Conservation (phyloP, 2,113 vertebrate species). For the Notothenia rossii region DNA sequence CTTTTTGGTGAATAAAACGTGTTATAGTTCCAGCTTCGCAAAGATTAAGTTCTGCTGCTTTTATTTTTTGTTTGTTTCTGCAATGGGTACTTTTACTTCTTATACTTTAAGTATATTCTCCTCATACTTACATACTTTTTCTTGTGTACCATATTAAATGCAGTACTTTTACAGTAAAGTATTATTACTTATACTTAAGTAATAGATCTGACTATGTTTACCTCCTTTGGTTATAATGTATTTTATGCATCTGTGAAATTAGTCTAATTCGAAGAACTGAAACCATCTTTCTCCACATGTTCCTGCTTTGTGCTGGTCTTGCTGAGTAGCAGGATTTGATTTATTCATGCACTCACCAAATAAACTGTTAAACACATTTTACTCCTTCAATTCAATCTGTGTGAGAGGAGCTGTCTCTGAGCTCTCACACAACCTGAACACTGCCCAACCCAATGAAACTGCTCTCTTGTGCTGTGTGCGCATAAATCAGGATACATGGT, state of each 20-base stretch:
- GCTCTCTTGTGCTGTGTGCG: constrained; percentile 53
- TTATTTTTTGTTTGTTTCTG: too few species aligned
- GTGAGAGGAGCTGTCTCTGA: constrained; percentile 66
- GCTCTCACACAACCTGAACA: constrained; percentile 43
- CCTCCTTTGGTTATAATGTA: background rate
- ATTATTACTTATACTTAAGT: too few species aligned
- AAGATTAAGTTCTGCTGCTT: too few species aligned
- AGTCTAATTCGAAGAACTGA: background rate
- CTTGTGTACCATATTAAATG: too few species aligned
- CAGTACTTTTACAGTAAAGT: too few species aligned
- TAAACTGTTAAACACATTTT: constrained; percentile 74
- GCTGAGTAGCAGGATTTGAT: constrained; percentile 60
- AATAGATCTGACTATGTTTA: too few species aligned
- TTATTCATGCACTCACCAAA: constrained; percentile 71
- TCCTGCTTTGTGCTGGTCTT: constrained; percentile 21
- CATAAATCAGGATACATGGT: constrained; percentile 32
- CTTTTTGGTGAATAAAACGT: too few species aligned
- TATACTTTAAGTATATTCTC: too few species aligned
- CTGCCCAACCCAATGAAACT: constrained; percentile 68
- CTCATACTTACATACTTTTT: too few species aligned
- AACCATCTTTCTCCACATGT: constrained; percentile 37
- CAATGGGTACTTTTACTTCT: too few species aligned
- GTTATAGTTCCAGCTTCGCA: too few species aligned
- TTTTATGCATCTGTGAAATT: constrained; percentile 8
- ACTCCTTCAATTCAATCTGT: constrained; percentile 75